Conservation (phyloP, 1,140 invertebrate genomes). For the Conus betulinus region DNA sequence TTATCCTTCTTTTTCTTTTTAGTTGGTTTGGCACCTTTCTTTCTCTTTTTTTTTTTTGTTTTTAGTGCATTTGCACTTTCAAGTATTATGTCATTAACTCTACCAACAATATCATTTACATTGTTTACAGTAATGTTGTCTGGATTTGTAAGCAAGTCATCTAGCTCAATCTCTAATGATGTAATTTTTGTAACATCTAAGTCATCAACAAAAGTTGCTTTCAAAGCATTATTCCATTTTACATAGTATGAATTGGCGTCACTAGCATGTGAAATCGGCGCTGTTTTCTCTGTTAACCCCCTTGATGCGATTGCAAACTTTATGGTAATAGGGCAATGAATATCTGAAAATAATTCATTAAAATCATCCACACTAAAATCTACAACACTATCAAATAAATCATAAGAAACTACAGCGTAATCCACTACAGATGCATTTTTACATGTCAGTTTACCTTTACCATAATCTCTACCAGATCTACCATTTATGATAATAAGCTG, state of each 20-base stretch:
- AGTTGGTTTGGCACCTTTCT: not conserved
- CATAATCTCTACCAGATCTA: not conserved
- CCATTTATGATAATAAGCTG: not conserved
- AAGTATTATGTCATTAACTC: not conserved
- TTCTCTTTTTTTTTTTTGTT: not conserved
- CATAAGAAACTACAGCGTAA: not conserved
- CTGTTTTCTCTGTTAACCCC: not conserved
- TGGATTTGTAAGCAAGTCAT: conserved; percentile 1
- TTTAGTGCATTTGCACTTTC: not conserved
- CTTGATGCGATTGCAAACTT: not conserved
- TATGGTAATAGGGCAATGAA: not conserved
- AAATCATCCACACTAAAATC: not conserved
- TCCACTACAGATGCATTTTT: not conserved
- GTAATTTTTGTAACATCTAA: not conserved
- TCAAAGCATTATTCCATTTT: not conserved
- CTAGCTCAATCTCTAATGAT: not conserved
- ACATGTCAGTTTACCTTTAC: not conserved
- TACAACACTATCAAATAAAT: conserved; percentile 6
- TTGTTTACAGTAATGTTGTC: not conserved
- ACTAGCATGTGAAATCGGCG: not conserved
- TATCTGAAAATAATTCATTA: conserved; percentile 1
- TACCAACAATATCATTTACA: not conserved
- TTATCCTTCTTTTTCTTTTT: not conserved
- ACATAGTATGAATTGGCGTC: not conserved
- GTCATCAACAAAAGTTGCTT: not conserved